Conservation (phyloP, 2,888 invertebrate genomes). For the Fabriciana adippe region DNA sequence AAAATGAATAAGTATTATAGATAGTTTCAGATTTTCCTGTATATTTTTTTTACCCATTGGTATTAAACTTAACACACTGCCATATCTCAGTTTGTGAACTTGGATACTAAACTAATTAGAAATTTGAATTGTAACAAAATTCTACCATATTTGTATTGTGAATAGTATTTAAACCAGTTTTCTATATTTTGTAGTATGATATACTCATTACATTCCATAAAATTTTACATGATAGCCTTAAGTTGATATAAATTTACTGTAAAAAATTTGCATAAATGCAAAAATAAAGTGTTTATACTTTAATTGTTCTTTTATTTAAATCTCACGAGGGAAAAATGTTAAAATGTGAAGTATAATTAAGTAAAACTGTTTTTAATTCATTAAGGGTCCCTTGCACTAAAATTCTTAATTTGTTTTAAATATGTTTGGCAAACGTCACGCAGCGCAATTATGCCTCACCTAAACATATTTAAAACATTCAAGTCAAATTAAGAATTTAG, state of each 20-base stretch:
- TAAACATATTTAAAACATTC: no score
- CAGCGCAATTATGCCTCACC: no score
- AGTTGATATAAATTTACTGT: slow-evolving; percentile 50
- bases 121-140: slow-evolving; percentile 22
- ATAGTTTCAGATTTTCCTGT: neutral
- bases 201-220: slow-evolving; percentile 67
- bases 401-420: no score
- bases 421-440: no score
- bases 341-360: no score
- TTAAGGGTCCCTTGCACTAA: no score
- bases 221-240: slow-evolving; percentile 48
- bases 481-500: no score
- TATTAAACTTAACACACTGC: slow-evolving; percentile 16
- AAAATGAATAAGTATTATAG: neutral
- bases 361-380: no score
- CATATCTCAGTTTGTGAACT: slow-evolving; percentile 14
- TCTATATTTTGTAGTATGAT: slow-evolving; percentile 57
- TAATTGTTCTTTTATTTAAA: slow-evolving; percentile 37
- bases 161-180: slow-evolving; percentile 49
- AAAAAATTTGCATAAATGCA: slow-evolving; percentile 49
- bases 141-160: slow-evolving; percentile 42
- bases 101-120: slow-evolving; percentile 4
- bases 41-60: neutral
- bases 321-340: neutral
- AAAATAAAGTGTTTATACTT: slow-evolving; percentile 39